Evolutionary conservation across 2,888 invertebrate genomes (phyloP).

Genomic region (Agrotis segetum): DNA sequence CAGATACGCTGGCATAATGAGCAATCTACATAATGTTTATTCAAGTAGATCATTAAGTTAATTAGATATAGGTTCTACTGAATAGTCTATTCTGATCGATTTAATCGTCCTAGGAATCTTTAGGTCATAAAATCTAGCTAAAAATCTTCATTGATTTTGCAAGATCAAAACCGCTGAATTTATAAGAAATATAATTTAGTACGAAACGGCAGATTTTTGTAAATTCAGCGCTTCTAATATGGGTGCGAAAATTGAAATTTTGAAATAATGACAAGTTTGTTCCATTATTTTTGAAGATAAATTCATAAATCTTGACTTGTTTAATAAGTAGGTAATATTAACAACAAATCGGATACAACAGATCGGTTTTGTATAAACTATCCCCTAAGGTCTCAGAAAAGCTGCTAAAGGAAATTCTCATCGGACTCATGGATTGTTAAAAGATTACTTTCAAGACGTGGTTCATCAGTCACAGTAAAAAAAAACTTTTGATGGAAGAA

Average conservation of each 20-base stretch:
- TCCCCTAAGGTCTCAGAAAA: neutral
- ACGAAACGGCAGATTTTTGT: no score
- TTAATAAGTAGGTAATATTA: neutral
- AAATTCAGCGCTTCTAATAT: no score
- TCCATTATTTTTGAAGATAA: neutral
- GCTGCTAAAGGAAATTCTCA: neutral
- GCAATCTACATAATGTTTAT: slow-evolving; percentile 35
- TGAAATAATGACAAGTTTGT: neutral
- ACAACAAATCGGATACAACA: no score
- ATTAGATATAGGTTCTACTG: neutral
- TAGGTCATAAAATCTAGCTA: neutral
- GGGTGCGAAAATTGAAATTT: no score
- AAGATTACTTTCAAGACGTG: neutral
- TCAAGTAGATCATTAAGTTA: slow-evolving; percentile 14
- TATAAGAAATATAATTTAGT: neutral
- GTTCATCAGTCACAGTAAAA: neutral
- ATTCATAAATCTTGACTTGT: neutral
- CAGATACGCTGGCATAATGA: slow-evolving; percentile 12
- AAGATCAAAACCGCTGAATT: neutral
- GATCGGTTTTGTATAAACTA: neutral
- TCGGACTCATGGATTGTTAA: neutral
- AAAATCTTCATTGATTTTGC: neutral
- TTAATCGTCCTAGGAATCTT: neutral
- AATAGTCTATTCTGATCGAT: neutral
- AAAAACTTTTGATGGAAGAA: neutral